These are phyloP conservation scores for Serrognathus titanus DNA, from an alignment of 2,888 invertebrate species.

Conservation along the genomic window DNA sequence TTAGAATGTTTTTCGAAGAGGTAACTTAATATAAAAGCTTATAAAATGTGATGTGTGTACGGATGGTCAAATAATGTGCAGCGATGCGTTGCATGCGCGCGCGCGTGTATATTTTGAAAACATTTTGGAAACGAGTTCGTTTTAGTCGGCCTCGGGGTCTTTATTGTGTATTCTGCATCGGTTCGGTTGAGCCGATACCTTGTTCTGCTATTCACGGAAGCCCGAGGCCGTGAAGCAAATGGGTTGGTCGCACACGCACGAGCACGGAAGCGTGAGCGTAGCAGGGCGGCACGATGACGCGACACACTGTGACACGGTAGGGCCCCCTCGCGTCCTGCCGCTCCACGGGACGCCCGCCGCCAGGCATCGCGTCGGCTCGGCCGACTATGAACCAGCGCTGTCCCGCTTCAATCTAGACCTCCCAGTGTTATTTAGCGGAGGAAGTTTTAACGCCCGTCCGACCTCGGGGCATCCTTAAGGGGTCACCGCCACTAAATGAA, in stretches of 20 bases:
- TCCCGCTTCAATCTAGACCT: slow-evolving; percentile 19
- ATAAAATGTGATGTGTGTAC: too few relatives aligned
- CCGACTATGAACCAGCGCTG: background rate
- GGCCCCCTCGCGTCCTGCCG: slow-evolving; percentile 34
- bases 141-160: slow-evolving; percentile 8
- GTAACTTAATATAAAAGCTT: too few relatives aligned
- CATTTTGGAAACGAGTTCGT: background rate
- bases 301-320: slow-evolving; percentile 18
- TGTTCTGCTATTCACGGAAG: slow-evolving; percentile 18
- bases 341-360: slow-evolving; percentile 21
- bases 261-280: slow-evolving; percentile 24
- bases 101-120: background rate
- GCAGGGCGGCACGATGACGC: slow-evolving; percentile 21
- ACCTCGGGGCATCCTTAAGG: slow-evolving; percentile 11
- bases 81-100: too few relatives aligned
- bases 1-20: too few relatives aligned
- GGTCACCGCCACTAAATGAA: slow-evolving; percentile 19
- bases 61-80: too few relatives aligned
- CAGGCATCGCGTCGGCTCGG: slow-evolving; percentile 1
- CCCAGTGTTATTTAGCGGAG: slow-evolving; percentile 18
- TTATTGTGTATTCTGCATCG: slow-evolving; percentile 16
- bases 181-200: slow-evolving; percentile 18
- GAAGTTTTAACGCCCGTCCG: slow-evolving; percentile 10
- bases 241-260: slow-evolving; percentile 14
- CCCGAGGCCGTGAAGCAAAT: slow-evolving; percentile 14